Conservation (phyloP, 2,113 vertebrate species). For the Eulemur rufifrons region DNA sequence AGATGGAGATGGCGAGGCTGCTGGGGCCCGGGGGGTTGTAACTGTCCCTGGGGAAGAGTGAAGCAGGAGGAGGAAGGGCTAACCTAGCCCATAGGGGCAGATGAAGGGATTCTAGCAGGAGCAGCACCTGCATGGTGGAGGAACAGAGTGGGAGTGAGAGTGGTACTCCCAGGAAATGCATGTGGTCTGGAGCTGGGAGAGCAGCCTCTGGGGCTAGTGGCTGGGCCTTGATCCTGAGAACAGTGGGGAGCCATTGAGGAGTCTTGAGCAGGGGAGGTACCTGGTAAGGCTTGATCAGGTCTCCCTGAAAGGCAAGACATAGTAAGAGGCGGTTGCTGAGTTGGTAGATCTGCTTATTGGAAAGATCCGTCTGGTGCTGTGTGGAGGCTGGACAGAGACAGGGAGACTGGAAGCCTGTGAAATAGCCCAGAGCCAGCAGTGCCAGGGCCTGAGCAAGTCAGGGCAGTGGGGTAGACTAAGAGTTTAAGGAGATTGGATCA, state of each 20-base stretch:
- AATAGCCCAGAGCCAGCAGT: not conserved
- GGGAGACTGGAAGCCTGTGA: not conserved
- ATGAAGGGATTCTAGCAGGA: not conserved
- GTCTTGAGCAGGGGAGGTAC: not conserved
- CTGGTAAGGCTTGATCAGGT: not conserved
- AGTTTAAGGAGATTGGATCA: not conserved
- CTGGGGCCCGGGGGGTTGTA: not conserved
- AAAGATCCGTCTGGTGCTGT: not conserved
- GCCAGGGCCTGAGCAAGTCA: accelerated
- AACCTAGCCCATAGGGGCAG: not conserved
- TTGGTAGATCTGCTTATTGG: not conserved
- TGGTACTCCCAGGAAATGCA: not conserved
- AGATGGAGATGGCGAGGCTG: not conserved
- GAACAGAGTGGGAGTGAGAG: not conserved
- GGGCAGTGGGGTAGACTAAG: not conserved
- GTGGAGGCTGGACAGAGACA: not conserved
- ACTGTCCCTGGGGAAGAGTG: not conserved
- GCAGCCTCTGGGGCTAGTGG: not conserved
- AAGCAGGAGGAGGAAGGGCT: not conserved
- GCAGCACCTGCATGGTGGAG: accelerated
- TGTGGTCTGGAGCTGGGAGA: not conserved
- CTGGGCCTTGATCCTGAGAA: not conserved
- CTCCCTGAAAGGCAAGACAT: not conserved
- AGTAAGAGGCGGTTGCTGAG: not conserved
- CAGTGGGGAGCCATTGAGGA: not conserved